These are phyloP conservation scores for Jordanella pulchra DNA, from an alignment of 2,797 vertebrate genomes.

Conservation along the genomic window DNA sequence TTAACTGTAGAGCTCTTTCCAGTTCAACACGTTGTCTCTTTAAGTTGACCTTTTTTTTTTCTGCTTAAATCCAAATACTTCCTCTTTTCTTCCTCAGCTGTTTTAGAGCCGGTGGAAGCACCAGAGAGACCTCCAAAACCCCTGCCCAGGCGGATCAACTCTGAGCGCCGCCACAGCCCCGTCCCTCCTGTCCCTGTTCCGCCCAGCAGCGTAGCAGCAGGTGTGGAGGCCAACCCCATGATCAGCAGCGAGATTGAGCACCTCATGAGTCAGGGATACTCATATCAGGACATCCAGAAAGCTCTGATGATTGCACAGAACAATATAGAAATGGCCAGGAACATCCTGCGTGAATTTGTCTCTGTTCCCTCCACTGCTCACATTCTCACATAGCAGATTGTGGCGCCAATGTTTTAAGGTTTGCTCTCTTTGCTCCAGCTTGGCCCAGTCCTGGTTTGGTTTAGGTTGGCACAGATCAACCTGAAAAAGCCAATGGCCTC, in stretches of 20 bases:
- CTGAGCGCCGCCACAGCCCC: constrained; percentile 85
- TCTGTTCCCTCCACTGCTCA: constrained; percentile 91
- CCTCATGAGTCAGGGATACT: constrained; percentile 97
- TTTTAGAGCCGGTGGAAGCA: constrained; percentile 84
- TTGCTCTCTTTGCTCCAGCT: constrained; percentile 57
- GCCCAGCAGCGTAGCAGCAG: constrained; percentile 31
- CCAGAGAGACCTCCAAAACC: constrained; percentile 96
- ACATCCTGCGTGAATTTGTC: constrained; percentile 97
- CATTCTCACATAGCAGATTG: constrained; percentile 89
- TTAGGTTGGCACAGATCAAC: constrained; percentile 46
- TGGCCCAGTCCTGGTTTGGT: constrained; percentile 54
- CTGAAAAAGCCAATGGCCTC: constrained; percentile 46
- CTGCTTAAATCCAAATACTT: constrained; percentile 1
- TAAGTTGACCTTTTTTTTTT: constrained; percentile 1
- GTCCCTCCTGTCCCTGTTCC: constrained; percentile 55
- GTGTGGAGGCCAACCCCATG: constrained; percentile 75
- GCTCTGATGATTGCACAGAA: constrained; percentile 98
- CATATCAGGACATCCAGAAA: constrained; percentile 99
- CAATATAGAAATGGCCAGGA: constrained; percentile 99
- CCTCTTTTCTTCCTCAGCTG: constrained; percentile 66
- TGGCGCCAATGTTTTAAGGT: constrained; percentile 12
- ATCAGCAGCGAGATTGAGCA: constrained; percentile 94
- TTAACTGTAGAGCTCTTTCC: neutral
- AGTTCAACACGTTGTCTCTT: neutral
- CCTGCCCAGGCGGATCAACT: constrained; percentile 92